Base-by-base conservation (phyloP, 2,888 invertebrate genomes). In the Caenorhabditis japonica region DNA sequence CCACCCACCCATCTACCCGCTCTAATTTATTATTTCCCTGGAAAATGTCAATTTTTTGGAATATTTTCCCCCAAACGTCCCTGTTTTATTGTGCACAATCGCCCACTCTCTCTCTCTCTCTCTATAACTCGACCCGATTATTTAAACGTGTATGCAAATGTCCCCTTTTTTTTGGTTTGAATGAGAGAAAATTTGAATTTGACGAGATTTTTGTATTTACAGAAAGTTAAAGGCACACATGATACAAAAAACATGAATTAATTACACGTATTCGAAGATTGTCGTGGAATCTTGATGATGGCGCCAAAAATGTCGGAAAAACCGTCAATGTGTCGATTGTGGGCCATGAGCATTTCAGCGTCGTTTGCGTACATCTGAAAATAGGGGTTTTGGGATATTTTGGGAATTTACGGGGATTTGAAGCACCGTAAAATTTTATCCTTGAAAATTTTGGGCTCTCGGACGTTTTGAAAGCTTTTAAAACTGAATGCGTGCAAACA, bases 331-430 rank as follows among this genome's bases (percentile, higher is more conserved):
- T 71, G 70, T 25, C 47, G 51, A 34, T 58, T 25, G 15, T 25
- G 27, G 4, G 10, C 8, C 51, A 71, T 61, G 4, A 71, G 3
- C 8, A 58, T 56, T 25, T 56, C 52, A 12, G 62, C 70, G 27
- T 71, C 70, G 33, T 61, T 53, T 3, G 61, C 70, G 34, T 71
- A 71, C 56, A 71, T 62, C 70, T 71, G 51, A 43, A 55, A 43
- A 34, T 51, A 27, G n/a, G n/a, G n/a, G n/a, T n/a, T n/a, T n/a
- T n/a, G n/a, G n/a, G n/a, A n/a, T n/a, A n/a, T n/a, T n/a, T n/a
- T n/a, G n/a, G n/a, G n/a, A n/a, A n/a, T n/a, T n/a, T n/a, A n/a
- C n/a, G n/a, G n/a, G n/a, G n/a, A n/a, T n/a, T n/a, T n/a, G n/a
- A n/a, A n/a, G n/a, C n/a, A n/a, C n/a, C n/a, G n/a, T n/a, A n/a